phyloP scores from a whole-genome alignment of 2,113 vertebrate genomes.

The Carassius auratus region DNA sequence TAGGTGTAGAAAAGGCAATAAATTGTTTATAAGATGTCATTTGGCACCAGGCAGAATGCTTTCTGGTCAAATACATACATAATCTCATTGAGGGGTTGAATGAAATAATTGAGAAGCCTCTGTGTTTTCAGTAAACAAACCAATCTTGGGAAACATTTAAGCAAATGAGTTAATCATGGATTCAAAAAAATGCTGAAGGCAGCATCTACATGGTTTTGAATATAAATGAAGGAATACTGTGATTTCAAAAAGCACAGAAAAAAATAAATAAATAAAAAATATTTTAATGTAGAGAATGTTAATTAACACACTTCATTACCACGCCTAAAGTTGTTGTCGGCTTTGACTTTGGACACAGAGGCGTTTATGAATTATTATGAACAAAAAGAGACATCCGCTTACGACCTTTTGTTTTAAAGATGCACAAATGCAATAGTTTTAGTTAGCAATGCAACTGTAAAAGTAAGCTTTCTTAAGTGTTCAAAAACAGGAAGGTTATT shows the following conservation, averaged over 20 bases:
- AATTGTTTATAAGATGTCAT: constrained; percentile 27
- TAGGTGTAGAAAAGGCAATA: constrained; percentile 7
- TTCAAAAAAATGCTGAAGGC: constrained; percentile 25
- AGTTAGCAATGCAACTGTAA: neutral
- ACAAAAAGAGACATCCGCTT: neutral
- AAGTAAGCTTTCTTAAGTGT: neutral
- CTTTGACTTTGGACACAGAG: neutral
- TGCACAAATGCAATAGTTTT: neutral
- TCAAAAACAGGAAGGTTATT: neutral
- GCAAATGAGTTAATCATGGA: neutral
- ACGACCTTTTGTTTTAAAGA: neutral
- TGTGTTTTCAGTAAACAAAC: constrained; percentile 35
- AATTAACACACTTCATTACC: neutral
- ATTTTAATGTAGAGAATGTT: constrained; percentile 25
- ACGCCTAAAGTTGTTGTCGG: neutral
- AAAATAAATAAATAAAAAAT: neutral
- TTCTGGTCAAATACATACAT: constrained; percentile 35
- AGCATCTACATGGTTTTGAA: neutral
- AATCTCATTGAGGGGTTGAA: constrained; percentile 32
- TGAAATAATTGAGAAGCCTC: constrained; percentile 9
- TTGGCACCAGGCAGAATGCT: constrained; percentile 30
- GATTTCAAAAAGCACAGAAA: constrained; percentile 1
- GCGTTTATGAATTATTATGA: neutral
- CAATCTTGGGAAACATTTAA: neutral
- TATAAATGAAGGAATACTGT: neutral